These are phyloP conservation scores for Apogon hyalosoma DNA, from an alignment of 2,797 vertebrate species.

Conservation along the genomic window DNA sequence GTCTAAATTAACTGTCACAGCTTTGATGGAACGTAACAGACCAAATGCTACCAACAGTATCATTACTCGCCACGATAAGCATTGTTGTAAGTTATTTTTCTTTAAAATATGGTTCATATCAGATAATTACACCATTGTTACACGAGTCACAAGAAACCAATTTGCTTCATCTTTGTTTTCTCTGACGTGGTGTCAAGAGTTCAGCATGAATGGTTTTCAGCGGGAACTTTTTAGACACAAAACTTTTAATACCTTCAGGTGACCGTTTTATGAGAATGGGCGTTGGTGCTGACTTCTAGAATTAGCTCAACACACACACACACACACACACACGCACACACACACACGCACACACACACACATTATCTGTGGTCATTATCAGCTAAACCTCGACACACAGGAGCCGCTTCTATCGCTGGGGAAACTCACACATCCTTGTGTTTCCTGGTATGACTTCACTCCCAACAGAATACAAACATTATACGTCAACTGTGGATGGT, in stretches of 20 bases:
- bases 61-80: conserved; percentile 48
- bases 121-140: neutral
- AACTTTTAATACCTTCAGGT: conserved; percentile 11
- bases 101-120: conserved; percentile 13
- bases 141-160: conserved; percentile 1
- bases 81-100: neutral
- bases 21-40: conserved; percentile 51
- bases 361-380: conserved; percentile 47
- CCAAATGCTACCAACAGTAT: conserved; percentile 50
- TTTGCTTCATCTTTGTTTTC: conserved; percentile 9
- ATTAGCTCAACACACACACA: conserved; percentile 45
- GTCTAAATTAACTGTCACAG: conserved; percentile 74
- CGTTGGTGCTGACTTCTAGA: conserved; percentile 52
- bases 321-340: conserved; percentile 10
- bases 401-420: conserved; percentile 51
- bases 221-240: conserved; percentile 13
- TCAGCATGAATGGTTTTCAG: neutral
- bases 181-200: conserved; percentile 4
- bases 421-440: conserved; percentile 58
- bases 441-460: conserved; percentile 74
- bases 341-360: conserved; percentile 11
- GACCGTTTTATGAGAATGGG: conserved; percentile 51
- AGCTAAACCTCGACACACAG: conserved; percentile 56
- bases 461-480: conserved; percentile 48
- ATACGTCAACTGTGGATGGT: conserved; percentile 38